Conservation (phyloP, 2,113 vertebrate species). For the Malaclemys terrapin region DNA sequence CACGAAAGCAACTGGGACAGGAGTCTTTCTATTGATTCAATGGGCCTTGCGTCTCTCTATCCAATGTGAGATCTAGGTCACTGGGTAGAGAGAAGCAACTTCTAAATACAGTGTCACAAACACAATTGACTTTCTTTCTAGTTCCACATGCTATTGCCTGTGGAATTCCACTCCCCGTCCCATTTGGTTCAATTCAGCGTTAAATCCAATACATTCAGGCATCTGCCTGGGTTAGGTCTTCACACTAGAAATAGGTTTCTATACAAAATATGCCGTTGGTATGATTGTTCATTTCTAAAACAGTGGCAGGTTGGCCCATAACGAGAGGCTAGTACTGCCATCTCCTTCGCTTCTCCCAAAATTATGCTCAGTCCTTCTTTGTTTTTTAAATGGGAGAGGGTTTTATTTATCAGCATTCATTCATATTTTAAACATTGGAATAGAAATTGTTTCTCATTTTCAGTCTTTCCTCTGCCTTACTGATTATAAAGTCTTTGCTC, state of each 20-base stretch:
- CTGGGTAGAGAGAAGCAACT: neutral
- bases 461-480: neutral
- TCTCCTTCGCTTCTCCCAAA: neutral
- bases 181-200: neutral
- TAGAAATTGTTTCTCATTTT: neutral
- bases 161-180: neutral
- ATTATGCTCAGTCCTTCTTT: neutral
- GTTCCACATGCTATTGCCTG: rapidly evolving
- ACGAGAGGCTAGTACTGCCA: neutral
- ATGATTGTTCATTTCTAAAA: rapidly evolving
- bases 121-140: neutral
- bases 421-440: slow-evolving; percentile 32
- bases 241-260: neutral
- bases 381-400: neutral
- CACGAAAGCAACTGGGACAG: neutral
- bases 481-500: slow-evolving; percentile 25
- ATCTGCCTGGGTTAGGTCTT: neutral
- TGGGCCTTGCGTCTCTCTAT: neutral
- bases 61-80: neutral
- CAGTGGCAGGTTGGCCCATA: neutral
- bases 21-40: neutral
- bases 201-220: neutral
- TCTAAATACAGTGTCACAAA: neutral
- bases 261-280: rapidly evolving
- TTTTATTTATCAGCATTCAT: neutral